Base-by-base conservation (phyloP, 2,113 vertebrate species). In the Acrocephalus kingi region DNA sequence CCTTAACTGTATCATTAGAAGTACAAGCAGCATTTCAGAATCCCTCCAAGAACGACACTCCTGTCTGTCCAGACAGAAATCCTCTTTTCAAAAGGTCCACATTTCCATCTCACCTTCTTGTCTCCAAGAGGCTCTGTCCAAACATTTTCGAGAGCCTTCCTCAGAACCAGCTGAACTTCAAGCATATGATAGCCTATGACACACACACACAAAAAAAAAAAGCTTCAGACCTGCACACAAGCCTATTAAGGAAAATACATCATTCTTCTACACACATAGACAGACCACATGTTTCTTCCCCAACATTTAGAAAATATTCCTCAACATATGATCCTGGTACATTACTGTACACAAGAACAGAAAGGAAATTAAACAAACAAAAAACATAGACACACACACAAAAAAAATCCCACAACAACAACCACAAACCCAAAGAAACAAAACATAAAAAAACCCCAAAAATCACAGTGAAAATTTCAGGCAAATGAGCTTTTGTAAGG, bases 131-230 rank as follows among this genome's bases (percentile, higher is more conserved):
- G 93, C 25, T 95, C 39, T 1, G 97, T 98, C 98, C 98, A 98
- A 97, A 98, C 90, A 74, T 98, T 81, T 31, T 96, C 81, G 13
- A 98, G 96, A 78, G 96, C 97, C 46, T 96, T 87, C 62, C 97
- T 96, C 94, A 98, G 93, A 89, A 98, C 77, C 56, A 98, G 51
- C 59, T 98, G 98, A 75, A 98, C 81, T 52, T 98, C 96, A 37
- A 98, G 90, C 39, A 96, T 49, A 82, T 96, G 97, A 87, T 85
- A 94, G 41, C 80, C 98, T 98, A 37, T 16, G 7, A 52, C 9
- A 31, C 54, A 62, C 3, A 62, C 16, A 59, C 10, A 17, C 6
- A 33, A 33, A 23, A 68, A 31, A 16, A 33, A 75, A 21, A 23
- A 13, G 12, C 25, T 59, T 77, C 39, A 64, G 18, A 74, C 10